Conservation (phyloP, 2,113 vertebrate species). For the Sceloporus tristichus region DNA sequence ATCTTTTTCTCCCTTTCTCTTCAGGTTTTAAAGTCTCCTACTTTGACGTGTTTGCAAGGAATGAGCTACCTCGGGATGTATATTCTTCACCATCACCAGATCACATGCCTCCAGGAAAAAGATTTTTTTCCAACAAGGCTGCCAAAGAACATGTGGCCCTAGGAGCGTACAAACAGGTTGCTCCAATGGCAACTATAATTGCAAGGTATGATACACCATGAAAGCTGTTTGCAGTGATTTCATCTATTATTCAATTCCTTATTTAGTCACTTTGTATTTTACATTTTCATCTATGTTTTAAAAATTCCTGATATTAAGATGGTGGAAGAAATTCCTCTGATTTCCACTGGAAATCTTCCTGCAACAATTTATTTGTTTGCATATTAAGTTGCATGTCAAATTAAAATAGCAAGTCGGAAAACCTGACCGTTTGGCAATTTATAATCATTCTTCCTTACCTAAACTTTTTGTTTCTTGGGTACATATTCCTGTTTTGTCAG, state of each 20-base stretch:
- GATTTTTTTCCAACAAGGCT: slow-evolving; percentile 13
- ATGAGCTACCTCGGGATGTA: neutral
- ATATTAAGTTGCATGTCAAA: neutral
- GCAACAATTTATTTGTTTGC: neutral
- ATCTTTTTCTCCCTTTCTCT: neutral
- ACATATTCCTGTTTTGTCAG: neutral
- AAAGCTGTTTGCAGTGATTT: neutral
- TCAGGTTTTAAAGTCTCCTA: slow-evolving; percentile 21
- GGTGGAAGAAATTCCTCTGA: no score
- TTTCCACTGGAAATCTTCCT: neutral
- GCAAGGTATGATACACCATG: slow-evolving; percentile 25
- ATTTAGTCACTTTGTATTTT: neutral
- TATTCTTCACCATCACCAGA: slow-evolving; percentile 19
- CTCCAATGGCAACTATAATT: slow-evolving; percentile 21
- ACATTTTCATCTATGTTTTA: neutral
- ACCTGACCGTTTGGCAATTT: neutral
- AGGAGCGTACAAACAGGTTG: slow-evolving; percentile 1
- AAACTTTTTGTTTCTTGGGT: neutral
- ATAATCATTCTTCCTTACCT: neutral
- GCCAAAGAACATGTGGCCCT: neutral
- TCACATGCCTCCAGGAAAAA: slow-evolving; percentile 8
- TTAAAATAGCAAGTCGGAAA: neutral
- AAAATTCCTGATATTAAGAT: neutral
- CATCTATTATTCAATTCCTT: neutral
- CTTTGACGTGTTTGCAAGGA: neutral